These are phyloP conservation scores for Acholoe squamosa DNA, from an alignment of 2,888 invertebrate species.

Conservation along the genomic window DNA sequence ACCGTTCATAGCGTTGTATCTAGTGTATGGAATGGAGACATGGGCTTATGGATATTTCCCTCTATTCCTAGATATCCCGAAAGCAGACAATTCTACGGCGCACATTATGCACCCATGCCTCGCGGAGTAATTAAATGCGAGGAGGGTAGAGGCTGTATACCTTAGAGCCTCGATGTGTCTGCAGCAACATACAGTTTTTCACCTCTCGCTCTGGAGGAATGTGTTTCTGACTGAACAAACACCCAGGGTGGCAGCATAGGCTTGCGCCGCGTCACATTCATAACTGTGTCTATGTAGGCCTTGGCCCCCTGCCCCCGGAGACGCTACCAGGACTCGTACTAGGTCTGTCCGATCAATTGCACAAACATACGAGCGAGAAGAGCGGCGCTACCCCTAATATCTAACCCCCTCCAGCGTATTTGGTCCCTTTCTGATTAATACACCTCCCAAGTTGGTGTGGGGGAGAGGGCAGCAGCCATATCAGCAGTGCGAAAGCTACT, in stretches of 20 bases:
- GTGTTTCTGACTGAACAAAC: slow-evolving; percentile 1
- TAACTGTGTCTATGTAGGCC: neutral
- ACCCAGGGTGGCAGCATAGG: neutral
- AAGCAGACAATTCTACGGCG: too few species aligned
- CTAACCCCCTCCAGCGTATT: neutral
- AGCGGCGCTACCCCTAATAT: neutral
- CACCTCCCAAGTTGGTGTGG: neutral
- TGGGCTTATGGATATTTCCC: too few species aligned
- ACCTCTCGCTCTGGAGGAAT: neutral
- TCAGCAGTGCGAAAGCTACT: neutral
- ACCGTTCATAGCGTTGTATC: too few species aligned
- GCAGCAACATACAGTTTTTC: neutral
- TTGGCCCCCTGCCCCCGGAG: neutral
- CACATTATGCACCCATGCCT: too few species aligned
- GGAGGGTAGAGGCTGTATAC: too few species aligned
- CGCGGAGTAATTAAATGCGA: too few species aligned
- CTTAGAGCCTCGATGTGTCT: neutral
- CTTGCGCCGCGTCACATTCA: neutral
- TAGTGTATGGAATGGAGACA: too few species aligned
- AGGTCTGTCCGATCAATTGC: slow-evolving; percentile 34
- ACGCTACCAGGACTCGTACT: neutral
- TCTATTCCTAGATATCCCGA: too few species aligned
- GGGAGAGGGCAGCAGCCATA: neutral
- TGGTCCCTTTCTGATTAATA: slow-evolving; percentile 1
- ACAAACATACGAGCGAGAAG: neutral